Conservation (phyloP, 2,888 invertebrate genomes). For the Habroteleia sp. region DNA sequence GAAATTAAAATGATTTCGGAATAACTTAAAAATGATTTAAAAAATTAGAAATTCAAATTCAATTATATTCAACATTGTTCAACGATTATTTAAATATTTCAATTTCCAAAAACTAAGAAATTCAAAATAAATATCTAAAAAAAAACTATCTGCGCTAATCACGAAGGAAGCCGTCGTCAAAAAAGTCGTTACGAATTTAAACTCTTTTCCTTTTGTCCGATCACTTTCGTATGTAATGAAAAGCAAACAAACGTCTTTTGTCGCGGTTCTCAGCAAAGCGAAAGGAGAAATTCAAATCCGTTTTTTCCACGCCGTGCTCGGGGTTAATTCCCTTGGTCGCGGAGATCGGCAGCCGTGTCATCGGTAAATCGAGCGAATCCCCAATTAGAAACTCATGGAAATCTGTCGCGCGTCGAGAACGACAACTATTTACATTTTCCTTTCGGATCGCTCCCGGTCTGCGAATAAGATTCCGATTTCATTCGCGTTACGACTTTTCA, state of each 20-base stretch:
- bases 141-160: no score
- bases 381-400: conserved; percentile 40
- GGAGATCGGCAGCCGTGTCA: conserved; percentile 14
- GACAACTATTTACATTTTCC: conserved; percentile 4
- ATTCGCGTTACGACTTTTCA: conserved; percentile 29
- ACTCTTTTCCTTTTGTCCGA: not conserved
- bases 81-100: no score
- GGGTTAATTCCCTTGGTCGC: conserved; percentile 1
- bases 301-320: not conserved
- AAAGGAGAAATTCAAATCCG: conserved; percentile 10
- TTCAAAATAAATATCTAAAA: no score
- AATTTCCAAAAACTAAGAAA: no score
- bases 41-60: no score
- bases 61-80: no score
- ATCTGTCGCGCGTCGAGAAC: conserved; percentile 1
- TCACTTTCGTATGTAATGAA: not conserved
- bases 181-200: no score
- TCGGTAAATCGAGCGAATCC: conserved; percentile 37
- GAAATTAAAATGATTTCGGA: no score
- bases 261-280: not conserved
- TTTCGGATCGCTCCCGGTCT: conserved; percentile 10
- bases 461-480: not conserved
- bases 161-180: no score
- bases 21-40: no score
- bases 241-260: not conserved